phyloP scores from a whole-genome alignment of 2,797 vertebrate genomes.

The Pantherophis alleghaniensis region DNA sequence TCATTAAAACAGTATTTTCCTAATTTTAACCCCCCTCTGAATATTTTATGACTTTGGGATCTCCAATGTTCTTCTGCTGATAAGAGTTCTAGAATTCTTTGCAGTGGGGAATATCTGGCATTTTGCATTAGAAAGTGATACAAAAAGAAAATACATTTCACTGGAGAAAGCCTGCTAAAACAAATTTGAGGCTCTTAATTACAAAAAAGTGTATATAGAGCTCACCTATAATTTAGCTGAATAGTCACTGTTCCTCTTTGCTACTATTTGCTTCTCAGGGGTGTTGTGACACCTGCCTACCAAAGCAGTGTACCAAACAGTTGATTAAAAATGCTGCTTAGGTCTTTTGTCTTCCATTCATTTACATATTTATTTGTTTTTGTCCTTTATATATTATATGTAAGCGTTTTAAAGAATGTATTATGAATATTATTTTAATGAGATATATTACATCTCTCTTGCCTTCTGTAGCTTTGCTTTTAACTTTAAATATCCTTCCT shows the following conservation, averaged over 20 bases:
- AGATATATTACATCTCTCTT: neutral
- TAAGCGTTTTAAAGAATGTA: neutral
- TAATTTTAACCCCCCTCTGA: neutral
- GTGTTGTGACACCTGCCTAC: neutral
- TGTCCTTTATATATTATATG: conserved; percentile 6
- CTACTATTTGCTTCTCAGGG: neutral
- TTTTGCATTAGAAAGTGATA: neutral
- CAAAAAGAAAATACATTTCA: neutral
- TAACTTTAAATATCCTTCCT: neutral
- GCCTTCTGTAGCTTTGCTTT: neutral
- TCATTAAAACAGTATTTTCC: conserved; percentile 11
- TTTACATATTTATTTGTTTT: neutral
- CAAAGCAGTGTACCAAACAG: neutral
- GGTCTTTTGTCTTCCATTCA: conserved; percentile 25
- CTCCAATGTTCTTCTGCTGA: neutral
- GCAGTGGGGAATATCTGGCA: neutral
- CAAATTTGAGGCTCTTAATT: neutral
- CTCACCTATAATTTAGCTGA: neutral
- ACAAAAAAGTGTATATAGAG: neutral
- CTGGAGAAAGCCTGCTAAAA: neutral
- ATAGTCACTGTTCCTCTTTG: neutral
- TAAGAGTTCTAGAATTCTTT: neutral
- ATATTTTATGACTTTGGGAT: neutral
- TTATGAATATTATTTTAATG: neutral
- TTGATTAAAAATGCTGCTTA: conserved; percentile 16